These are phyloP conservation scores for Agrochola lychnidis DNA, from an alignment of 2,888 invertebrate species.

Conservation along the genomic window DNA sequence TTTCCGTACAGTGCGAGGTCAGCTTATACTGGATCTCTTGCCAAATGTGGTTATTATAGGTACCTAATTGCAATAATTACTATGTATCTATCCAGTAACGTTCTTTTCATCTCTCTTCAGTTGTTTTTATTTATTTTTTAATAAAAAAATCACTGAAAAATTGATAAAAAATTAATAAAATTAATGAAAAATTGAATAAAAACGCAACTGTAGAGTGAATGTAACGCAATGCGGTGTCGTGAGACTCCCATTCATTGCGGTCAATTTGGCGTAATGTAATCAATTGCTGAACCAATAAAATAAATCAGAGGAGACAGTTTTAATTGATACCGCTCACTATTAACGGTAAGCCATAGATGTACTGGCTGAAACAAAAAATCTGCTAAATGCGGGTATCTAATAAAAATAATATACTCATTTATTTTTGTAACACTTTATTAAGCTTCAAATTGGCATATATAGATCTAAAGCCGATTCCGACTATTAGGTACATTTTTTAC, in stretches of 20 bases:
- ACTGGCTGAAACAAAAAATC: slow-evolving; percentile 51
- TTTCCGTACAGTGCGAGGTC: too few species aligned
- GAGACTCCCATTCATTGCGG: slow-evolving; percentile 87
- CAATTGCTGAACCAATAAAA: slow-evolving; percentile 90
- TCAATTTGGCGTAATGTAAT: slow-evolving; percentile 90
- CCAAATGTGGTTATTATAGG: slow-evolving; percentile 23
- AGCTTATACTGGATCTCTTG: too few species aligned
- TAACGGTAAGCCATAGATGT: slow-evolving; percentile 78
- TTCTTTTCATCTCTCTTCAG: neutral
- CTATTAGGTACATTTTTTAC: neutral
- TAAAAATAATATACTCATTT: neutral
- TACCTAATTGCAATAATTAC: slow-evolving; percentile 4
- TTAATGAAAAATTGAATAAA: slow-evolving; percentile 26
- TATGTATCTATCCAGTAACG: neutral
- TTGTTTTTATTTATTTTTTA: too few species aligned
- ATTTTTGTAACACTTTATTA: neutral
- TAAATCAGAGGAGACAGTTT: slow-evolving; percentile 90
- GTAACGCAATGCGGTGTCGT: slow-evolving; percentile 79
- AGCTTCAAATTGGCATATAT: neutral
- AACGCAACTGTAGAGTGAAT: slow-evolving; percentile 58
- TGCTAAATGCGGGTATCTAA: slow-evolving; percentile 8
- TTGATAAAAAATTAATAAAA: neutral
- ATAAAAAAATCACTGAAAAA: neutral
- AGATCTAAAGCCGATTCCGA: neutral
- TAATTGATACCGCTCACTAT: slow-evolving; percentile 88